Conservation (phyloP, 2,113 vertebrate genomes). For the Clinocottus analis region DNA sequence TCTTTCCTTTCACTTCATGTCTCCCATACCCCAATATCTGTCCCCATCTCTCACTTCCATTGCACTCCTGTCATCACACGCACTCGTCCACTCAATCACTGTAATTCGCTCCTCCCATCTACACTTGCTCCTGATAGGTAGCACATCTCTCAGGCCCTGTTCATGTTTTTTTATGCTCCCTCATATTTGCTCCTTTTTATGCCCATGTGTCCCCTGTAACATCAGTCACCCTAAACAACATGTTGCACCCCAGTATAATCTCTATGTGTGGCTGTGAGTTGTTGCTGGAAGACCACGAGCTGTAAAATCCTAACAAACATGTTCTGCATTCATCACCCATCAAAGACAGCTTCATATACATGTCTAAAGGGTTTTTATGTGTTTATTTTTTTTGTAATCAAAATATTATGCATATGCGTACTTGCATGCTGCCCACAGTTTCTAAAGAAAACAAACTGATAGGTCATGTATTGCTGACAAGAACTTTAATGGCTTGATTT, state of each 20-base stretch:
- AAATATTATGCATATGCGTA: too few species aligned
- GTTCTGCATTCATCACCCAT: not conserved
- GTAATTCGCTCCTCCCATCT: slow-evolving; percentile 41
- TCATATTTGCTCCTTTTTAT: slow-evolving; percentile 26
- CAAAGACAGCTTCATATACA: not conserved
- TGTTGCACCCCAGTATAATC: not conserved
- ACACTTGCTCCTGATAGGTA: slow-evolving; percentile 28
- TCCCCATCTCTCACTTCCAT: slow-evolving; percentile 43
- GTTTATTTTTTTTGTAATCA: not conserved
- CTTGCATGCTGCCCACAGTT: too few species aligned
- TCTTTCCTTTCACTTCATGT: slow-evolving; percentile 16
- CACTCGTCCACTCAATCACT: slow-evolving; percentile 59
- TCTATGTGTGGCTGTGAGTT: not conserved
- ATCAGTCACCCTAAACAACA: slow-evolving; percentile 32
- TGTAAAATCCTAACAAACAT: not conserved
- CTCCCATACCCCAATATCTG: slow-evolving; percentile 3
- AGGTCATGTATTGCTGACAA: too few species aligned
- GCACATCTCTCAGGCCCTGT: slow-evolving; percentile 14
- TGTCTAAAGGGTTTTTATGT: not conserved
- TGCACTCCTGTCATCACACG: slow-evolving; percentile 39
- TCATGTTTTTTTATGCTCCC: slow-evolving; percentile 44
- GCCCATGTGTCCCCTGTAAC: not conserved
- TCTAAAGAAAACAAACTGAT: too few species aligned
- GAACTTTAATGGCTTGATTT: too few species aligned
- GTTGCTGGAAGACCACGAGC: not conserved